Conservation (phyloP, 2,113 vertebrate species). For the Rhagologus leucostigma region DNA sequence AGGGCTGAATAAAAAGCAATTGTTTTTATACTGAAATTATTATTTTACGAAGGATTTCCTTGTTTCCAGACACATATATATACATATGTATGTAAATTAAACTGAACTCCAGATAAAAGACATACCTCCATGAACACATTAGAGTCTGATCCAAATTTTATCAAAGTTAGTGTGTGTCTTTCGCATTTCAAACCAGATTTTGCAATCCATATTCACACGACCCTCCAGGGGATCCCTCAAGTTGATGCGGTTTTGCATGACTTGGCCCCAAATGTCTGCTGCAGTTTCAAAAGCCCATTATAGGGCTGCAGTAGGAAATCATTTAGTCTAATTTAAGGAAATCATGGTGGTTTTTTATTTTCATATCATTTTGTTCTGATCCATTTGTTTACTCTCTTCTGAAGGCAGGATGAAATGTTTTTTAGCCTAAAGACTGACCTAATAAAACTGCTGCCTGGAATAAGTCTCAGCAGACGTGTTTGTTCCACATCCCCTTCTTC, state of each 20-base stretch:
- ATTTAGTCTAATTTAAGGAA: slow-evolving; percentile 50
- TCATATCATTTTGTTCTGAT: slow-evolving; percentile 16
- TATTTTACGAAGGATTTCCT: slow-evolving; percentile 29
- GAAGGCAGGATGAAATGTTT: not conserved
- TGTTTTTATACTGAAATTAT: not conserved
- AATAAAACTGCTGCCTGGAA: not conserved
- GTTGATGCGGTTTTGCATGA: slow-evolving; percentile 42
- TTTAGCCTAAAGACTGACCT: not conserved
- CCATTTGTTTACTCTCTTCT: not conserved
- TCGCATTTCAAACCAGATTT: slow-evolving; percentile 36
- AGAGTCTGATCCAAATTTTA: slow-evolving; percentile 30
- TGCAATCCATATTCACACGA: slow-evolving; percentile 36
- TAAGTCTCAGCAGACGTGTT: not conserved
- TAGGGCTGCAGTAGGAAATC: slow-evolving; percentile 35
- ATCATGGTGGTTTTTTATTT: not conserved
- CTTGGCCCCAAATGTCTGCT: slow-evolving; percentile 19
- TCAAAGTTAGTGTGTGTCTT: not conserved
- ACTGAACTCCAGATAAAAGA: slow-evolving; percentile 11
- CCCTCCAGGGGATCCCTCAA: slow-evolving; percentile 23
- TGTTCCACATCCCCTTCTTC: not conserved
- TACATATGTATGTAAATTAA: not conserved
- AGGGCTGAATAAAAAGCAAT: not conserved
- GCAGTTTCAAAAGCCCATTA: slow-evolving; percentile 31
- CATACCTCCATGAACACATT: not conserved
- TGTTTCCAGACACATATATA: not conserved